A percentile compares a stretch with the other conserved stretches of the same genome.
phyloP scores from a whole-genome alignment of 2,888 invertebrate genomes.

The Ommatoiulus sabulosus region DNA sequence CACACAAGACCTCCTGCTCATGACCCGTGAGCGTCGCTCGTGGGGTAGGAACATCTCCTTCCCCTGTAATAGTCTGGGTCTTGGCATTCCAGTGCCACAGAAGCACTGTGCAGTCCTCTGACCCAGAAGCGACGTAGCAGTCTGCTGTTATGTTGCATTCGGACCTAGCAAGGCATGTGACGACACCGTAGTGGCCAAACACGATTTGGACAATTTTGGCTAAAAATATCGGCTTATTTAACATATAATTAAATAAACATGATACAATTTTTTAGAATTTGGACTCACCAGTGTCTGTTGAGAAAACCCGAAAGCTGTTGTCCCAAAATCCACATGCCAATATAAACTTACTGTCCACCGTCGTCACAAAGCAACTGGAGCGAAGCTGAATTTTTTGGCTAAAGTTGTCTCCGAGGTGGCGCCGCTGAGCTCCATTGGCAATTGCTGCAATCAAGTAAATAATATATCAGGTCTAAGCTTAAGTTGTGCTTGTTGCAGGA shows the following conservation, averaged over 20 bases:
- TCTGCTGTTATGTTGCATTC: constrained; percentile 99
- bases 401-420: constrained; percentile 97
- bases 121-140: constrained; percentile 98
- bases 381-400: constrained; percentile 95
- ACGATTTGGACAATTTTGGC: constrained; percentile 98
- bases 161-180: constrained; percentile 95
- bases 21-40: constrained; percentile 97
- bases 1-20: constrained; percentile 94
- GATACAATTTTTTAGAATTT: neutral
- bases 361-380: constrained; percentile 96
- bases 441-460: constrained; percentile 60
- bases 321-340: constrained; percentile 99
- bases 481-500: neutral
- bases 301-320: constrained; percentile 97
- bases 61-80: constrained; percentile 97
- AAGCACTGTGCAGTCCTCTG: constrained; percentile 97
- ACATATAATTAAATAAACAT: neutral
- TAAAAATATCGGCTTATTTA: constrained; percentile 67
- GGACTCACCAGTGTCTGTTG: constrained; percentile 87
- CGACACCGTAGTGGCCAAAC: constrained; percentile 98
- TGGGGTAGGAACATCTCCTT: constrained; percentile 95
- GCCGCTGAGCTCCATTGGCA: constrained; percentile 74
- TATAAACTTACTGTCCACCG: constrained; percentile 95
- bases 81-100: constrained; percentile 99
- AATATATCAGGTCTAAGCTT: neutral